These are phyloP conservation scores for Vanessa cardui DNA, from an alignment of 2,888 invertebrate genomes.

Conservation along the genomic window DNA sequence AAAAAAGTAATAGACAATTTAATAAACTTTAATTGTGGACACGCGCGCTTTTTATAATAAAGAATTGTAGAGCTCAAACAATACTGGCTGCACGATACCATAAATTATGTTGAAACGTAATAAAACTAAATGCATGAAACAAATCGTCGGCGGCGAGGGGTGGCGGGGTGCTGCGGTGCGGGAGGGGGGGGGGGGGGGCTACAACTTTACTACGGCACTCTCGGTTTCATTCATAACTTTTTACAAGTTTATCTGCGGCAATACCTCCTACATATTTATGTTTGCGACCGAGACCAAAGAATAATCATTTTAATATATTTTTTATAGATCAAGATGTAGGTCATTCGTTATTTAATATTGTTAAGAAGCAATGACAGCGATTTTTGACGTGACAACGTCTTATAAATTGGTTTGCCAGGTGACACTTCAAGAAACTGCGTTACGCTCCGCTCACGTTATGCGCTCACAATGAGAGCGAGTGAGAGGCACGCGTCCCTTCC, in stretches of 20 bases:
- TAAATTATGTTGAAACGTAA: conserved; percentile 75
- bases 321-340: conserved; percentile 3
- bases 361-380: too few species aligned
- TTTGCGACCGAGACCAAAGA: conserved; percentile 74
- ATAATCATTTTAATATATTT: conserved; percentile 35
- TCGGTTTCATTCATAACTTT: conserved; percentile 84
- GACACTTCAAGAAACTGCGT: too few species aligned
- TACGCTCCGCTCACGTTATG: too few species aligned
- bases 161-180: conserved; percentile 46
- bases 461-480: too few species aligned
- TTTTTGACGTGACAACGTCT: too few species aligned
- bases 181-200: conserved; percentile 57
- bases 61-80: conserved; percentile 35
- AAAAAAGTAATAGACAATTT: conserved; percentile 18
- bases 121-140: conserved; percentile 79
- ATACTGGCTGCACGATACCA: conserved; percentile 47
- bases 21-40: conserved; percentile 28
- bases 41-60: conserved; percentile 17
- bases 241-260: conserved; percentile 82
- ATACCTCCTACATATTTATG: conserved; percentile 82
- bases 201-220: conserved; percentile 82
- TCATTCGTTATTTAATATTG: not conserved
- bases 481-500: too few species aligned
- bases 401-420: too few species aligned
- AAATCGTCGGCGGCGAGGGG: conserved; percentile 62